Percentiles rank a stretch among this genome's conserved stretches.
These are phyloP conservation scores for Polydrusus pterygomalis DNA, from an alignment of 2,888 invertebrate genomes.

Conservation along the genomic window DNA sequence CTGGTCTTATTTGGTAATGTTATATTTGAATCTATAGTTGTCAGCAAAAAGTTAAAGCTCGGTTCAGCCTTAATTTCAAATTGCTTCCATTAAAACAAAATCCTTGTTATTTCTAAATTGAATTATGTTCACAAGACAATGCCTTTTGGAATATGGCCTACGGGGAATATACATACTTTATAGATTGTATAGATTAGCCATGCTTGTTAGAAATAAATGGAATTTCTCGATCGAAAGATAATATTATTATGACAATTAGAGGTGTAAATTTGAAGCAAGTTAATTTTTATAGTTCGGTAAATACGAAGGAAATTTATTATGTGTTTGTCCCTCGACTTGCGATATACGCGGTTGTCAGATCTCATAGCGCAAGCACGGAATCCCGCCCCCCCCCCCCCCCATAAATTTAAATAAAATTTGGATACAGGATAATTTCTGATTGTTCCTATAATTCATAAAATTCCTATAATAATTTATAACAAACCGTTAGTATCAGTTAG, in stretches of 20 bases:
- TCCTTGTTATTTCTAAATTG: slow-evolving; percentile 38
- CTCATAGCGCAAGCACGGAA: too few relatives aligned
- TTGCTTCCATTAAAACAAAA: slow-evolving; percentile 21
- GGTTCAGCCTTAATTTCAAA: slow-evolving; percentile 14
- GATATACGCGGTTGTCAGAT: too few relatives aligned
- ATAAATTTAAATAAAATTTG: too few relatives aligned
- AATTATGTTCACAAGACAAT: slow-evolving; percentile 49
- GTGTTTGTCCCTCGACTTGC: too few relatives aligned
- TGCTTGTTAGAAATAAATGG: slow-evolving; percentile 33
- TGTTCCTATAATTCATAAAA: too few relatives aligned
- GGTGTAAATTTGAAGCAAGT: not conserved
- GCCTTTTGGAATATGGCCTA: slow-evolving; percentile 21
- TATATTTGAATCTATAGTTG: too few relatives aligned
- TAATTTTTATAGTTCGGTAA: not conserved
- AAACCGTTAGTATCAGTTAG: too few relatives aligned
- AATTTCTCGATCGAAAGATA: slow-evolving; percentile 17
- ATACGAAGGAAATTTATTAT: not conserved
- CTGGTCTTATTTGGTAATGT: too few relatives aligned
- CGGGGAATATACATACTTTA: slow-evolving; percentile 31
- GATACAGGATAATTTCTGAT: too few relatives aligned
- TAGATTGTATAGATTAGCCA: slow-evolving; percentile 21
- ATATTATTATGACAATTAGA: slow-evolving; percentile 3
- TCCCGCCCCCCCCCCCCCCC: too few relatives aligned
- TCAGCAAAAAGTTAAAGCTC: too few relatives aligned
- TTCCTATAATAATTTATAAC: too few relatives aligned